Base-by-base conservation (phyloP, 2,113 vertebrate species). In the Pitta sordida region DNA sequence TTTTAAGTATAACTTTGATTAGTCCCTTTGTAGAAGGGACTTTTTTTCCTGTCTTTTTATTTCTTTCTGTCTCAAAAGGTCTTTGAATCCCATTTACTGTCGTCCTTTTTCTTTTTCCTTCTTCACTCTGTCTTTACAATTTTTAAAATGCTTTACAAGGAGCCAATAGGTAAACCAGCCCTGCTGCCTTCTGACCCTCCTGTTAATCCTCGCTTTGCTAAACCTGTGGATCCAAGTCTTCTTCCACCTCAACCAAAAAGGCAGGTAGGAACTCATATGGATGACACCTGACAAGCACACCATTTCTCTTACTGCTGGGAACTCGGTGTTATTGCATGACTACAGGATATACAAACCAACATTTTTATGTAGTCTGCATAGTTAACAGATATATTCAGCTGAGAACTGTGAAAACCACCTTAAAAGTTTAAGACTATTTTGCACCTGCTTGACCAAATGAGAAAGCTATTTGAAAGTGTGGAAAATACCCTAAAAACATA, bases 201-300 rank as follows among this genome's bases (percentile, higher is more conserved):
- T 93, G 96, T 96, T 87, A 95, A 96, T 96, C 96, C 96, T 95
- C 96, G 67, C 94, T 98, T 98, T 86, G 90, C 97, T 97, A 98
- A 98, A 87, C 92, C 93, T 71, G 85, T 97, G 96, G 98, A 98
- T 93, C 93, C 96, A 41, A 93, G 95, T 53, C 97, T 97, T 71
- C 97, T 97, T 14, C 97, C 97, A 93, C 96, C 98, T 96, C 96
- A 98, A 73, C 96, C 97, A 78, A 98, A 98, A 97, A 98, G 95
- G 93, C 98, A 99, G 99, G 99, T 99, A 99, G 96, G 98, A 92
- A 90, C 95, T 92, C 58, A 41, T 75, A 3, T 34, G n/a, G 65
- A 22, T 53, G 23, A 32, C 23, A 26, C 21, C 11, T 63, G 62
- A 70, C 51, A 81, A 58, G 10, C 46, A 55, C 43, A 21, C 37